phyloP scores from a whole-genome alignment of 2,113 vertebrate genomes.

The Entomyzon cyanotis region DNA sequence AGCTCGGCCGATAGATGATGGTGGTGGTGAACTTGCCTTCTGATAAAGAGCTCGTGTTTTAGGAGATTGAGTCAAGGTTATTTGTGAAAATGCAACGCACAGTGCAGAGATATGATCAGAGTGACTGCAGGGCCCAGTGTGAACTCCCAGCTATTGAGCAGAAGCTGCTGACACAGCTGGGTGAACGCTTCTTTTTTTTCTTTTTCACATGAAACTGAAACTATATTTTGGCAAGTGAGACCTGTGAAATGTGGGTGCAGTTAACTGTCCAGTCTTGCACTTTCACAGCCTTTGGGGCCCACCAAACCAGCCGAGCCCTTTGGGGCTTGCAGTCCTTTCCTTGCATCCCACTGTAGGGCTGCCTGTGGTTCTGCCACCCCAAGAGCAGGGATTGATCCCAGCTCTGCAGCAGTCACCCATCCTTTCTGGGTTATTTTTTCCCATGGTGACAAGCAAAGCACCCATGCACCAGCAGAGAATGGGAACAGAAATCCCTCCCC shows the following conservation, averaged over 20 bases:
- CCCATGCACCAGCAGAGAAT: background rate
- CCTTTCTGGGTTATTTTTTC: background rate
- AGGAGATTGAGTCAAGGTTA: constrained; percentile 48
- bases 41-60: constrained; percentile 57
- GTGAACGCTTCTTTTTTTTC: background rate
- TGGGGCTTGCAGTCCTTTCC: background rate
- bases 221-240: background rate
- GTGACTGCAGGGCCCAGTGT: background rate
- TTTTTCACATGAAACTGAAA: background rate
- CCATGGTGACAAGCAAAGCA: background rate
- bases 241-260: background rate
- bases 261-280: background rate
- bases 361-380: background rate
- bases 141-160: constrained; percentile 33
- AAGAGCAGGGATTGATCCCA: background rate
- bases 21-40: background rate
- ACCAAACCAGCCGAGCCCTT: fast-evolving
- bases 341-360: background rate
- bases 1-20: background rate
- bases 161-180: constrained; percentile 58
- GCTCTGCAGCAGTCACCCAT: background rate
- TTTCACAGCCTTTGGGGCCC: background rate
- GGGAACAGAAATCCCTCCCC: background rate
- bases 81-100: background rate
- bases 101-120: constrained; percentile 39